Evolutionary conservation across 2,888 invertebrate species (phyloP).

Genomic region (Amblyjoppa fuscipennis): DNA sequence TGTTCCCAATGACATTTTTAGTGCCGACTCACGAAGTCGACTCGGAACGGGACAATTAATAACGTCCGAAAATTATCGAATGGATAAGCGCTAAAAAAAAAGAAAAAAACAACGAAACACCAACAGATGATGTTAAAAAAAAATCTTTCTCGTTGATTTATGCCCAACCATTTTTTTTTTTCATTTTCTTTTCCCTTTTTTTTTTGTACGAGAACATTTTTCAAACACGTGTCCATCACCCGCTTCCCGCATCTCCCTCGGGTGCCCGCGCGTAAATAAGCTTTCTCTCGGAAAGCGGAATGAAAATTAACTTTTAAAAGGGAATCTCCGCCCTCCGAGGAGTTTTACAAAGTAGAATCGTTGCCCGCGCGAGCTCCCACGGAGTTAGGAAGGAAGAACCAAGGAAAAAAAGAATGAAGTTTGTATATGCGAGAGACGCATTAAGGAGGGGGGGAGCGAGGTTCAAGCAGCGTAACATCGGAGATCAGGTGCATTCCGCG

Average conservation of each 20-base stretch:
- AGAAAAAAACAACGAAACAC: background rate
- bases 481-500: conserved; percentile 47
- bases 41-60: conserved; percentile 18
- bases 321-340: background rate
- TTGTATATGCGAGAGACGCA: conserved; percentile 8
- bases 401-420: conserved; percentile 18
- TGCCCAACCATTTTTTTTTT: background rate
- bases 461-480: conserved; percentile 50
- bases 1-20: conserved; percentile 18
- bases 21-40: conserved; percentile 2
- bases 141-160: conserved; percentile 1
- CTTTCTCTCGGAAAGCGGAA: conserved; percentile 9
- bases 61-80: conserved; percentile 34
- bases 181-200: background rate
- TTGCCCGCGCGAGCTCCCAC: conserved; percentile 17
- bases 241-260: background rate
- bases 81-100: background rate
- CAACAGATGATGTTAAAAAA: background rate
- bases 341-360: conserved; percentile 2
- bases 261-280: background rate
- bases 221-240: conserved; percentile 22
- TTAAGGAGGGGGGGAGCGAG: background rate
- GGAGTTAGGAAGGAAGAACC: conserved; percentile 3
- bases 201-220: background rate
- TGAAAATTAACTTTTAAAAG: conserved; percentile 11